Evolutionary conservation across 2,888 invertebrate genomes (phyloP), one percentile per base, ranked within the genome.

Genomic region (Limnephilus lunatus): DNA sequence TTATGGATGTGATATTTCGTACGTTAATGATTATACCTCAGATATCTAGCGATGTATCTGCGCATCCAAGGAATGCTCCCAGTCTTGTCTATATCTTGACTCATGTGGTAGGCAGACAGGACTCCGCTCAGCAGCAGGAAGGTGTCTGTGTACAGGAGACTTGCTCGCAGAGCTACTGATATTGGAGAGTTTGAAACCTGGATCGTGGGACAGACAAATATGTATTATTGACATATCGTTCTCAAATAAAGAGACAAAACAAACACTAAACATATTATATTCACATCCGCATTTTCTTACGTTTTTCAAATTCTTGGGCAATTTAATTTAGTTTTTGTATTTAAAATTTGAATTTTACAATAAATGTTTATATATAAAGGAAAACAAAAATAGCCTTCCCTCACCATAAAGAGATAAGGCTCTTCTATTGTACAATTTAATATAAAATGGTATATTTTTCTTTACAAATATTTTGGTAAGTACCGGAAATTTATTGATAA

Each of bases 41-140:
- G 94, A 94, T 97, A 97, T 95, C 97, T 96, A 0, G 96, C 96
- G 86, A 97, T 94, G 85, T 96, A 95, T 92, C 96, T 96, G 92
- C 97, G 96, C 94, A 97, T 95, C 94, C 96, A 96, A 31, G 97
- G 96, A 81, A 97, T 95, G 91, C 95, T 96, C 11, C 96, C 96
- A 7, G 96, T 96, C 82, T 95, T 95, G 89, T 95, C 95, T 91
- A 96, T 95, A 93, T 97, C 97, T 87, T 95, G 95, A 5, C 97
- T 96, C 94, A 97, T 95, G 85, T 97, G 96, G 94, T 97, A 97
- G 0, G 97, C 96, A 0, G 97, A 96, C 53, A 97, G 95, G 2
- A 97, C 95, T 0, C 97, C 98, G 94, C 97, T 97, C 83, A 97
- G 95, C 25, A 97, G 95, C 80, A 98, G 95, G 94, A 97, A 97